Base-by-base conservation (phyloP, 2,797 vertebrate species). In the Buphagus erythrorhynchus region DNA sequence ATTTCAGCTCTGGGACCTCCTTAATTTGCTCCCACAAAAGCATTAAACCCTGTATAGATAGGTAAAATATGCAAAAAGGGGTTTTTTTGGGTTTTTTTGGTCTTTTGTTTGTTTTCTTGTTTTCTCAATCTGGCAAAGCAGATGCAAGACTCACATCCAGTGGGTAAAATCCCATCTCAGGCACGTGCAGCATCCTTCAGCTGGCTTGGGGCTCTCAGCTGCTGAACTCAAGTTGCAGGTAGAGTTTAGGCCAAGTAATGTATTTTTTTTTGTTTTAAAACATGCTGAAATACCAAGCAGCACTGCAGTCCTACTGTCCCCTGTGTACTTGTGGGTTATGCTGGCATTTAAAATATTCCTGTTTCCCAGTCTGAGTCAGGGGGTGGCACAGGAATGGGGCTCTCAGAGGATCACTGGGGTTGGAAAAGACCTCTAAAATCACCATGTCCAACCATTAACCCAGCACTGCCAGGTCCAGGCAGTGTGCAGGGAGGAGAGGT, bases 321-420 rank as follows among this genome's bases (percentile, higher is more conserved):
- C 16, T 25, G 13, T 13, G 45, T 11, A 13, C 24, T 24, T 28
- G 15, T 52, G 73, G 35, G 20, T 54, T 58, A 18, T 46, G 33
- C 38, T 80, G 68, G 26, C 12, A 13, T 82, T 69, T 48, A 5
- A 28, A 69, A 5, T n/a, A 90, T 7, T 72, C 46, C 69, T 24
- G 29, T 52, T 80, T 18, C 43, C 12, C 29, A 36, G 58, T 2
- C 52, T 8, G 49, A 48, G 16, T 21, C 35, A 74, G 62, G 52
- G 19, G 14, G 33, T 31, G 33, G 55, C 28, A 55, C 0, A 0
- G 72, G 40, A 73, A 66, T 0, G 8, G 51, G 22, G 40, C 8
- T 78, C 25, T 6, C 0, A 26, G 7, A 12, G 78, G 22, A 59
- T 29, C 58, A 35, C 4, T 28, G 5, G 20, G 45, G 29, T 1